Evolutionary conservation across 2,888 invertebrate genomes (phyloP).

Genomic region (Cepaea hortensis): DNA sequence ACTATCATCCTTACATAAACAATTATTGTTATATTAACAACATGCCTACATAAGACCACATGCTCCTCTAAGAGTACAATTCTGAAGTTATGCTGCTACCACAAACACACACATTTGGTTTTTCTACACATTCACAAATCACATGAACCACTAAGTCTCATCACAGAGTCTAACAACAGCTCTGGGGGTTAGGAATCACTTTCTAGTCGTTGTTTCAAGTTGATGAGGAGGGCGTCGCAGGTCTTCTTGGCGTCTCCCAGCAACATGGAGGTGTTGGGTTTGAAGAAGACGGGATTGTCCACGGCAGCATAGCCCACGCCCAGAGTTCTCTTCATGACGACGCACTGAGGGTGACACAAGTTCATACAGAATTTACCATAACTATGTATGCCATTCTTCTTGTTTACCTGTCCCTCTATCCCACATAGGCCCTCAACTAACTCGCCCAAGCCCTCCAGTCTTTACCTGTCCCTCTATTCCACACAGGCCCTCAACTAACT

Average conservation of each 20-base stretch:
- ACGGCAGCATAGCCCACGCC: slow-evolving; percentile 93
- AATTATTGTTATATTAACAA: not conserved
- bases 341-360: slow-evolving; percentile 79
- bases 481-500: too few species aligned
- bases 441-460: too few species aligned
- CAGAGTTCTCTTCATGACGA: slow-evolving; percentile 92
- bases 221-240: slow-evolving; percentile 86
- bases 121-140: not conserved
- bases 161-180: not conserved
- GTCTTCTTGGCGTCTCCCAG: slow-evolving; percentile 94
- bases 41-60: not conserved
- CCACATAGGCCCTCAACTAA: too few species aligned
- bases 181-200: slow-evolving; percentile 28
- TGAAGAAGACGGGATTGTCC: slow-evolving; percentile 94
- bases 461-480: too few species aligned
- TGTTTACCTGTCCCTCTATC: too few species aligned
- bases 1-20: slow-evolving; percentile 6
- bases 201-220: slow-evolving; percentile 78
- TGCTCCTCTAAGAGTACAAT: not conserved
- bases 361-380: too few species aligned
- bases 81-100: not conserved
- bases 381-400: too few species aligned
- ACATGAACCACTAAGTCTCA: too few species aligned
- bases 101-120: not conserved
- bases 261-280: slow-evolving; percentile 88